A percentile compares a stretch with the other conserved stretches of the same genome.
These are phyloP conservation scores for Uloborus plumipes DNA, from an alignment of 2,888 invertebrate species.

Conservation along the genomic window DNA sequence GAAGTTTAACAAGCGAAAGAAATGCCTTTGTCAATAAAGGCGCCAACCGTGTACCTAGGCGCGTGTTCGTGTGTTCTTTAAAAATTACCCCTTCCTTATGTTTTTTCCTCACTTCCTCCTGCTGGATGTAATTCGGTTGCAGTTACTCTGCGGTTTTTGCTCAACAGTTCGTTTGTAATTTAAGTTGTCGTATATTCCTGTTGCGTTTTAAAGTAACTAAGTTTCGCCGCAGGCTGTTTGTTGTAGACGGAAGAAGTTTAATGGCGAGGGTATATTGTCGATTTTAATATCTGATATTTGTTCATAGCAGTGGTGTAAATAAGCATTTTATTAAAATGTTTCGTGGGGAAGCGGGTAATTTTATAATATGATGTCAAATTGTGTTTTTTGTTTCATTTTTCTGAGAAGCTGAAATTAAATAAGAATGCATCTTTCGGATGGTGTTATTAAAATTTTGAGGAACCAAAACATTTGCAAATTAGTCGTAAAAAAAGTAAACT, in stretches of 20 bases:
- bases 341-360: no score
- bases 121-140: constrained; percentile 19
- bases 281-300: constrained; percentile 53
- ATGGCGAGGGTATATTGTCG: constrained; percentile 1
- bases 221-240: constrained; percentile 29
- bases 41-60: constrained; percentile 34
- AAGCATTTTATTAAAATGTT: constrained; percentile 15
- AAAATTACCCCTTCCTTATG: constrained; percentile 40
- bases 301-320: constrained; percentile 25
- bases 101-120: constrained; percentile 17
- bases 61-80: constrained; percentile 43
- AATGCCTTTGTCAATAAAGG: constrained; percentile 60
- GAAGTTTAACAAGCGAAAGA: constrained; percentile 63
- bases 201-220: constrained; percentile 17
- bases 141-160: constrained; percentile 47
- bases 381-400: no score
- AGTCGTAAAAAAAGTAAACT: no score
- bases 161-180: constrained; percentile 43
- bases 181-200: constrained; percentile 10
- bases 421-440: no score
- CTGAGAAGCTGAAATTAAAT: no score
- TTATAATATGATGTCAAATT: no score
- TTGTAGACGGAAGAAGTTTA: constrained; percentile 11
- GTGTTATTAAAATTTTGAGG: no score
- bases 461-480: no score